Conservation (phyloP, 1,140 invertebrate genomes). For the Tetramorium alpestre region DNA sequence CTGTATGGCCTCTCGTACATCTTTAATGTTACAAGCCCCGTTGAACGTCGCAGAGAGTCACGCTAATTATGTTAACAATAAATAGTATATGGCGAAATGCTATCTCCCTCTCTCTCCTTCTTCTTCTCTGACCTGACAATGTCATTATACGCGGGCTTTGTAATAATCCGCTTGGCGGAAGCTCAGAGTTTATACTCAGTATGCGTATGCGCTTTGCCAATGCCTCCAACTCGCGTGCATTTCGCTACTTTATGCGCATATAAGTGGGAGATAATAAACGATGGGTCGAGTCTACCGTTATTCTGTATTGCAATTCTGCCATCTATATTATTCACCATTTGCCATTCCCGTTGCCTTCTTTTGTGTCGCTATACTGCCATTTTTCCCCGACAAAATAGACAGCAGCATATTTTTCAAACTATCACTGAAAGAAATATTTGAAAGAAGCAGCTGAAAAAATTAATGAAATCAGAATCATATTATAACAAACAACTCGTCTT, state of each 20-base stretch:
- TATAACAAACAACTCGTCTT: background rate
- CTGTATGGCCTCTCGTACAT: background rate
- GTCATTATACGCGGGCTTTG: slow-evolving; percentile 3
- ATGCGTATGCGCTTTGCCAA: slow-evolving; percentile 4
- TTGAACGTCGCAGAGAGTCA: background rate
- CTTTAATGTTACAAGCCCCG: slow-evolving; percentile 16
- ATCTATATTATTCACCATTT: slow-evolving; percentile 17
- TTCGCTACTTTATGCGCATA: slow-evolving; percentile 41
- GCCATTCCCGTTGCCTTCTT: background rate
- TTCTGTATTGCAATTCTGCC: slow-evolving; percentile 23
- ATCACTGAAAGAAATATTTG: background rate
- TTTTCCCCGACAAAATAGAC: background rate
- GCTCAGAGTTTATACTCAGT: slow-evolving; percentile 25
- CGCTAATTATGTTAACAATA: slow-evolving; percentile 43
- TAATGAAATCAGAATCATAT: background rate
- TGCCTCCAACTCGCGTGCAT: background rate
- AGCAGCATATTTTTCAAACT: background rate
- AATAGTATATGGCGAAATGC: background rate
- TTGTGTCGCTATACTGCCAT: background rate
- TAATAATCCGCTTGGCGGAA: slow-evolving; percentile 46
- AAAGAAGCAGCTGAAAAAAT: background rate
- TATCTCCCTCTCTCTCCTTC: no score
- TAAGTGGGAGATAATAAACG: slow-evolving; percentile 55
- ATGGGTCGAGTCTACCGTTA: slow-evolving; percentile 1
- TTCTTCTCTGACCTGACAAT: background rate